Evolutionary conservation across 2,797 vertebrate genomes (phyloP), one percentile per base, ranked within the genome.

Genomic region (Telmatherina bonti): DNA sequence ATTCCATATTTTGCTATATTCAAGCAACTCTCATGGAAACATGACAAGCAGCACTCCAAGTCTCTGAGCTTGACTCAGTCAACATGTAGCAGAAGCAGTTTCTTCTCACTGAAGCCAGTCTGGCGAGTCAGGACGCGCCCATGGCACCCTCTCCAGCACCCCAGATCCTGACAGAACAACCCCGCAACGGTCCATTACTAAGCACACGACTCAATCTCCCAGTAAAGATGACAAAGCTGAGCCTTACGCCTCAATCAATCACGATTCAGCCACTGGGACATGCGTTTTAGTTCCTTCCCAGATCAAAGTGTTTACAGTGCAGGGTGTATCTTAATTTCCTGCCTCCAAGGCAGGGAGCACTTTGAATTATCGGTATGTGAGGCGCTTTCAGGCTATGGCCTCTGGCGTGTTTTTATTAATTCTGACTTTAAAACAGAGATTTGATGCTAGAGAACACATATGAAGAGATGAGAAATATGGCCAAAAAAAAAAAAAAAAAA

Each of bases 121-220:
- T 83, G 82, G 75, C 57, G 79, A 70, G 72, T 51, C 79, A 74
- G 88, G 91, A 92, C 91, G 87, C 92, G 87, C 91, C 91, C 90
- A 89, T 89, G 76, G 77, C 78, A 76, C 75, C 84, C 77, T 85
- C 71, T 58, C 78, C 76, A 35, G 62, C 67, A 84, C 81, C 88
- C 87, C 78, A 70, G 52, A 74, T 66, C 56, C 68, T 45, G 75
- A 58, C 58, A 60, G 45, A 78, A 76, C 22, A 26, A 76, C 16
- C 70, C 64, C 36, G 67, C 74, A 63, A 61, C 11, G 62, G 36
- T 64, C 71, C 49, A 18, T 74, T 47, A 52, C 54, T 22, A 49
- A 74, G 62, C 75, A 56, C 3, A 27, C 27, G 2, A 35, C 67
- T 78, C 68, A 61, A 49, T 52, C 58, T 65, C 63, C 29, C 12